Evolutionary conservation across 2,797 vertebrate species (phyloP).

Genomic region (Anas acuta): DNA sequence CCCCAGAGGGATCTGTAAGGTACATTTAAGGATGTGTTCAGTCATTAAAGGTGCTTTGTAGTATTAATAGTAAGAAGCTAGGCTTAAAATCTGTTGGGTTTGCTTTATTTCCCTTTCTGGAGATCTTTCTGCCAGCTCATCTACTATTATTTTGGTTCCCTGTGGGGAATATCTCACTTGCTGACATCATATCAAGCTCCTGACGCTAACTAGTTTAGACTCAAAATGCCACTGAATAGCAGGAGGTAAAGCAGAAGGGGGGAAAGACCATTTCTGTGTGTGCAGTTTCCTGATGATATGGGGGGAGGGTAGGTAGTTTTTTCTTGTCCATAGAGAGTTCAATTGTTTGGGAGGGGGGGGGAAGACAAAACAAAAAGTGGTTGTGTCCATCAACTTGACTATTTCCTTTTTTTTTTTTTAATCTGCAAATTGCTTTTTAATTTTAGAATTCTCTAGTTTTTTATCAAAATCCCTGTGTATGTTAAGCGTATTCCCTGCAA

Average conservation of each 20-base stretch:
- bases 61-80: not conserved
- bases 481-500: not conserved
- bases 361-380: no score
- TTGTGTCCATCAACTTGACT: not conserved
- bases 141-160: constrained; percentile 16
- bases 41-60: not conserved
- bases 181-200: not conserved
- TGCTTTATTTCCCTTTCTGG: not conserved
- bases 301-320: not conserved
- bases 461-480: not conserved
- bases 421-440: not conserved
- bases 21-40: not conserved
- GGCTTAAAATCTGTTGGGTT: not conserved
- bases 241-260: not conserved
- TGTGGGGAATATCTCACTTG: not conserved
- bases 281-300: not conserved
- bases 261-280: not conserved
- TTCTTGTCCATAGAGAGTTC: not conserved
- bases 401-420: not conserved
- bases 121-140: constrained; percentile 4
- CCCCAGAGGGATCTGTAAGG: not conserved
- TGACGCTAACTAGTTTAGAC: not conserved
- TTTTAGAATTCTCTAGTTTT: not conserved
- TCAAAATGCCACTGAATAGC: constrained; percentile 6
- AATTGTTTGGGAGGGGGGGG: accelerated